Base-by-base conservation (phyloP, 2,888 invertebrate genomes). In the Norana najaformis region DNA sequence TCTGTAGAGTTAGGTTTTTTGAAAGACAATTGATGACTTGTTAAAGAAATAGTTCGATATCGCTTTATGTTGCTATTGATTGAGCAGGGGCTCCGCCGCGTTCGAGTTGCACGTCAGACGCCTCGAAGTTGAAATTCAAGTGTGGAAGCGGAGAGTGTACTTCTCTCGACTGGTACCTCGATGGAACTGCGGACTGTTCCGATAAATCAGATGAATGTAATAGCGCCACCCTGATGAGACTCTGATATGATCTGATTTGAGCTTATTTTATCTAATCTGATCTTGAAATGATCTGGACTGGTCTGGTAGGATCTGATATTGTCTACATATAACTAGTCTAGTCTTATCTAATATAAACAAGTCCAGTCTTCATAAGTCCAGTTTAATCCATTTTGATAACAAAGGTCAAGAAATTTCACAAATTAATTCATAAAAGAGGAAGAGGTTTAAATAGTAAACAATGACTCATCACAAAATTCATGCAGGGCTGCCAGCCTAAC, bases 201-300 rank as follows among this genome's bases (percentile, higher is more conserved):
- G 88, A 88, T 39, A 0, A 0, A 20, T 88, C 88, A 20, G 88
- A 88, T 13, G 88, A 88, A 88, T 34, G 88, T 88, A 88, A 34
- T 34, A 38, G 0, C 34, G 34, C 23, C 53, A 53, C 53, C 23
- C 5, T 53, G 23, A 53, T 53, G 23, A 30, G 6, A 69, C 0
- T 69, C 69, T 69, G 8, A 69, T 69, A 30, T 69, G 5, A 3
- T 69, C 5, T 69, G 30, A 30, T n/a, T 11, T 69, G 69, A 3
- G 4, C 16, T 14, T 41, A 41, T 41, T 41, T 11, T 0, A 6
- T 23, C 47, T 47, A 0, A 47, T 20, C 23, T 47, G 47, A 20
- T 47, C 47, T 47, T n/a, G 47, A n/a, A 1, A 69, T n/a, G 69
- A 0, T 69, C 16, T n/a, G 30, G 23, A 23, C 47, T 47, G 47